Conservation (phyloP, 2,888 invertebrate genomes). For the Diarsia brunnea region DNA sequence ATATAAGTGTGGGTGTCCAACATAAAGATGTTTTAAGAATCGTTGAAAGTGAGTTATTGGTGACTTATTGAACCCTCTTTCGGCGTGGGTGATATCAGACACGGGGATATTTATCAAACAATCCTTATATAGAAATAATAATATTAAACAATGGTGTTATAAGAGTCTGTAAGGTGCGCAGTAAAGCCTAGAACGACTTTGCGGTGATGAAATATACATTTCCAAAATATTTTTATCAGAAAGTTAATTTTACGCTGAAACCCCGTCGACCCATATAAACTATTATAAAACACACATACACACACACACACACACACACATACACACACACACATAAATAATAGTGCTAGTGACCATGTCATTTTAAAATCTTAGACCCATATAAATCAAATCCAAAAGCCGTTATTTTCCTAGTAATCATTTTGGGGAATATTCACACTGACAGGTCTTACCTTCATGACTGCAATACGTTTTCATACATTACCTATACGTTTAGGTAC, state of each 20-base stretch:
- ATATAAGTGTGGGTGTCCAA: slow-evolving; percentile 30
- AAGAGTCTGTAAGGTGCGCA: background rate
- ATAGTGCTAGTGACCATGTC: too few species aligned
- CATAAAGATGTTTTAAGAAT: slow-evolving; percentile 45
- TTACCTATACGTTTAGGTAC: background rate
- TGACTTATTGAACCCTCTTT: slow-evolving; percentile 42
- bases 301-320: too few species aligned
- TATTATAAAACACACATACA: too few species aligned
- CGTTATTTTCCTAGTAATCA: background rate
- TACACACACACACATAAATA: too few species aligned
- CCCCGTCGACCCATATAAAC: too few species aligned
- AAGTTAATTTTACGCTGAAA: too few species aligned
- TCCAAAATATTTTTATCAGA: too few species aligned
- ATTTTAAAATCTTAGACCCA: too few species aligned
- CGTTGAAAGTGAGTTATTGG: slow-evolving; percentile 48
- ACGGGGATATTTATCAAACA: slow-evolving; percentile 11
- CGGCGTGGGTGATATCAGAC: slow-evolving; percentile 26
- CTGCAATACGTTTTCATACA: background rate
- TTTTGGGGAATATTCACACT: background rate
- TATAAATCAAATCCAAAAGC: too few species aligned
- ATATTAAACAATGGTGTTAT: background rate
- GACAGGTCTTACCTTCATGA: background rate
- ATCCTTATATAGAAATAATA: slow-evolving; percentile 13
- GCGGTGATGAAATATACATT: background rate
- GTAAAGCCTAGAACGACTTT: background rate